Evolutionary conservation across 2,113 vertebrate species (phyloP).

Genomic region (Ceyx margarethae): DNA sequence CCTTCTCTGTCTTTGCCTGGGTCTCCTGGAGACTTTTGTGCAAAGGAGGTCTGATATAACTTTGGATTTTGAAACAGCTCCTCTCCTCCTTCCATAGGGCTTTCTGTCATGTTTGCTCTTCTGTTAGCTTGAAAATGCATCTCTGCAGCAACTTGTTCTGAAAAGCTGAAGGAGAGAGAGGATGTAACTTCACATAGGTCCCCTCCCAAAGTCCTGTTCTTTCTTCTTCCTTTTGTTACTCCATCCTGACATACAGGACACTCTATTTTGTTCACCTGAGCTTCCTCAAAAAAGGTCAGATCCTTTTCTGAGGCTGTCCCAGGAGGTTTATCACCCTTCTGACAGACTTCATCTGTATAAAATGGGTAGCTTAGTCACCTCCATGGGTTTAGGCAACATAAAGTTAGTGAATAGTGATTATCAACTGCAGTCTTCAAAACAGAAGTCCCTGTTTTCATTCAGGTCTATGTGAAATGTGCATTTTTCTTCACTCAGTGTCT

Average conservation of each 20-base stretch:
- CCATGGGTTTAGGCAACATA: not conserved
- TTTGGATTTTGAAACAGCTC: not conserved
- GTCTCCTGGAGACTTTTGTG: not conserved
- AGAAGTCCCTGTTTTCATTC: not conserved
- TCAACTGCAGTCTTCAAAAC: not conserved
- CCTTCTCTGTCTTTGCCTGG: not conserved
- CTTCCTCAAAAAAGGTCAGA: not conserved
- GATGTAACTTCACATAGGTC: not conserved
- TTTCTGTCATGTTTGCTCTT: not conserved
- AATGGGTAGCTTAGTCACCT: not conserved
- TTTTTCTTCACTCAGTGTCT: not conserved
- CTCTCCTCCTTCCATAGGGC: not conserved
- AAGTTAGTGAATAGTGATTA: not conserved
- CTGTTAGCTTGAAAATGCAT: not conserved
- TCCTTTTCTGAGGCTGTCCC: not conserved
- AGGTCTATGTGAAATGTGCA: not conserved
- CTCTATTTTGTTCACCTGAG: not conserved
- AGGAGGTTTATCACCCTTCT: not conserved
- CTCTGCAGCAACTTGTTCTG: not conserved
- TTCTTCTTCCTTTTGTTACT: rapidly evolving
- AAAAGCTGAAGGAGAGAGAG: not conserved
- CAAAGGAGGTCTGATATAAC: not conserved
- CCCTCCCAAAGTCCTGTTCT: not conserved
- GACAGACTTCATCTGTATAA: not conserved
- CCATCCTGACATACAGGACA: not conserved